These are phyloP conservation scores for Coregonus suidteri DNA, from an alignment of 2,797 vertebrate genomes.

Conservation along the genomic window DNA sequence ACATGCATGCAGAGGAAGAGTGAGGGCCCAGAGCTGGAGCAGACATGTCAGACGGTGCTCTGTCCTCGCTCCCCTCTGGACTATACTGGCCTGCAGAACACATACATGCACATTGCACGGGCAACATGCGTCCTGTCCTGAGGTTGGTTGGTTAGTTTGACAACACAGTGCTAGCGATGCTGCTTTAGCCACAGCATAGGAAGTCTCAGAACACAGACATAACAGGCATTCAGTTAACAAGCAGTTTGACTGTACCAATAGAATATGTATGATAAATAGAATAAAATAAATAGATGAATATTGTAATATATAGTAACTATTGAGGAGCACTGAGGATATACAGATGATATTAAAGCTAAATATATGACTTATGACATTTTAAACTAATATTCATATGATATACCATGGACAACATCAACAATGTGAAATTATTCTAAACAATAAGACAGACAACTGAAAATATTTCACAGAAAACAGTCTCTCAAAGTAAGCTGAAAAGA, in stretches of 20 bases:
- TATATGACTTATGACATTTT: neutral
- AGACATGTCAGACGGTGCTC: slow-evolving; percentile 17
- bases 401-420: neutral
- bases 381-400: neutral
- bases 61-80: neutral
- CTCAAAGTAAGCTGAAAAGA: neutral
- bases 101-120: slow-evolving; percentile 46
- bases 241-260: slow-evolving; percentile 15
- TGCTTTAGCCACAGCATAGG: slow-evolving; percentile 1
- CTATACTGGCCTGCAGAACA: slow-evolving; percentile 41
- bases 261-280: neutral
- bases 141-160: slow-evolving; percentile 4
- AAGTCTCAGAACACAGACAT: slow-evolving; percentile 30
- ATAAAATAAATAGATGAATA: neutral
- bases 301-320: too few species aligned
- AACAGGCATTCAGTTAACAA: slow-evolving; percentile 30
- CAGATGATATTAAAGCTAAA: neutral
- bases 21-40: slow-evolving; percentile 33
- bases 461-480: neutral
- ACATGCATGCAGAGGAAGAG: slow-evolving; percentile 86
- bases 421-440: neutral
- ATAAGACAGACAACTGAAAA: neutral
- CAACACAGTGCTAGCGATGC: neutral
- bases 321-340: too few species aligned
- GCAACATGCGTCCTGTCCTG: slow-evolving; percentile 62